Percentiles rank a stretch among this genome's conserved stretches.
Conservation (phyloP, 2,113 vertebrate species). For the Hippocampus abdominalis region DNA sequence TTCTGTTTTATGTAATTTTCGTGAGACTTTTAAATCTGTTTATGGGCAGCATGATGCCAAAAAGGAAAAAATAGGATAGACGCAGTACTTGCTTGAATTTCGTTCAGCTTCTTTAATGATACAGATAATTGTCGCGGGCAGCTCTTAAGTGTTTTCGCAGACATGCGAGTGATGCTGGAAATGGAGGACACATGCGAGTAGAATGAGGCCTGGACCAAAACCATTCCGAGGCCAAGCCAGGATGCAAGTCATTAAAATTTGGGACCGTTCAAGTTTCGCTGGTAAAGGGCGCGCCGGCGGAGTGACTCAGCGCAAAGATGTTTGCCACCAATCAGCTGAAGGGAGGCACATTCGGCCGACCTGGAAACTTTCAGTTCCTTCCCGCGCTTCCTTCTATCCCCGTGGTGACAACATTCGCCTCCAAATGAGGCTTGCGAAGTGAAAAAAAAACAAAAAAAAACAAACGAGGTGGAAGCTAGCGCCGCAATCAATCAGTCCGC, state of each 20-base stretch:
- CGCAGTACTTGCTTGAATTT: not conserved
- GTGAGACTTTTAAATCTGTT: too few species aligned
- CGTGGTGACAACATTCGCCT: not conserved
- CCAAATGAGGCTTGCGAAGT: not conserved
- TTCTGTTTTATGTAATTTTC: too few species aligned
- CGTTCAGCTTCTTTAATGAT: not conserved
- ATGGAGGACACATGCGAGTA: too few species aligned
- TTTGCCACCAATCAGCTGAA: not conserved
- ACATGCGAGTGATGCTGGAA: too few species aligned
- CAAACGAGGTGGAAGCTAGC: not conserved
- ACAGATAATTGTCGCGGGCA: too few species aligned
- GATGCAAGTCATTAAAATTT: not conserved
- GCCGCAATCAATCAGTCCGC: not conserved
- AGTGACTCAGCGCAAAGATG: conserved; percentile 1
- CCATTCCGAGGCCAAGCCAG: not conserved
- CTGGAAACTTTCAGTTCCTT: not conserved
- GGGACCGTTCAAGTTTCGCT: not conserved
- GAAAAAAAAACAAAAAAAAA: too few species aligned
- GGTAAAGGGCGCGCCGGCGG: not conserved
- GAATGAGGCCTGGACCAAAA: not conserved
- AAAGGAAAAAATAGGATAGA: not conserved
- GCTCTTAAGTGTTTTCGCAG: too few species aligned
- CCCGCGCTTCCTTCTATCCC: not conserved
- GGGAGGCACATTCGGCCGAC: not conserved
- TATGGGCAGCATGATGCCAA: not conserved